phyloP scores from a whole-genome alignment of 1,140 invertebrate genomes.

The Eurytemora carolleeae region DNA sequence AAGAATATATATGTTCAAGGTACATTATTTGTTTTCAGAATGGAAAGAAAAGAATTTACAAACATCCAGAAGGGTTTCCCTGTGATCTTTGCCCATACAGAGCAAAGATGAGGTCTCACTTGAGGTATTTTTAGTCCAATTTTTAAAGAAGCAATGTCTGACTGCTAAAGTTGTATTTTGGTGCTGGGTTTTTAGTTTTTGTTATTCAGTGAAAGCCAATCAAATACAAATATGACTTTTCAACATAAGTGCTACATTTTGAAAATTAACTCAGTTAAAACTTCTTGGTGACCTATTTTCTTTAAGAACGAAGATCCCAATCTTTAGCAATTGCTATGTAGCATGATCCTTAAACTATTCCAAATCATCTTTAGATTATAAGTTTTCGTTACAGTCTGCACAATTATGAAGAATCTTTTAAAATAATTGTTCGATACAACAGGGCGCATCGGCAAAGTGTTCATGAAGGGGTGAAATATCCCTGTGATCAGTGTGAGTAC shows the following conservation, averaged over 20 bases:
- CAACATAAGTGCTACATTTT: not conserved
- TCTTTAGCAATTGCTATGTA: too few relatives aligned
- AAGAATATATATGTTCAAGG: too few relatives aligned
- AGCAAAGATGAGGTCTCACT: not conserved
- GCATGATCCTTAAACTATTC: not conserved
- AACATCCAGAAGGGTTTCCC: not conserved
- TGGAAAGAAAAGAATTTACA: not conserved
- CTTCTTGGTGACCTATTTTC: too few relatives aligned
- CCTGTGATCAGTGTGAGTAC: not conserved
- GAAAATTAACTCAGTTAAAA: too few relatives aligned
- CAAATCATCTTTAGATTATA: not conserved
- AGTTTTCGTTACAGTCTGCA: not conserved
- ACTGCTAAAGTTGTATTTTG: too few relatives aligned
- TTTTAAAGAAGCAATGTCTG: too few relatives aligned
- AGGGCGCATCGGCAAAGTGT: not conserved
- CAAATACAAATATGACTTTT: not conserved
- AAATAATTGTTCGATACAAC: not conserved
- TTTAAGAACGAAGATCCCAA: too few relatives aligned
- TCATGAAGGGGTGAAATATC: not conserved
- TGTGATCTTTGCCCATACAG: not conserved
- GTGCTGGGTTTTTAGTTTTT: not conserved
- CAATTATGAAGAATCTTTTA: not conserved
- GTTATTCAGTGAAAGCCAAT: not conserved
- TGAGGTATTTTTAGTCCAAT: not conserved
- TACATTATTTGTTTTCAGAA: too few relatives aligned